Evolutionary conservation across 1,140 invertebrate genomes (phyloP), one percentile per base, ranked within the genome.

Genomic region (Anastrepha obliqua): DNA sequence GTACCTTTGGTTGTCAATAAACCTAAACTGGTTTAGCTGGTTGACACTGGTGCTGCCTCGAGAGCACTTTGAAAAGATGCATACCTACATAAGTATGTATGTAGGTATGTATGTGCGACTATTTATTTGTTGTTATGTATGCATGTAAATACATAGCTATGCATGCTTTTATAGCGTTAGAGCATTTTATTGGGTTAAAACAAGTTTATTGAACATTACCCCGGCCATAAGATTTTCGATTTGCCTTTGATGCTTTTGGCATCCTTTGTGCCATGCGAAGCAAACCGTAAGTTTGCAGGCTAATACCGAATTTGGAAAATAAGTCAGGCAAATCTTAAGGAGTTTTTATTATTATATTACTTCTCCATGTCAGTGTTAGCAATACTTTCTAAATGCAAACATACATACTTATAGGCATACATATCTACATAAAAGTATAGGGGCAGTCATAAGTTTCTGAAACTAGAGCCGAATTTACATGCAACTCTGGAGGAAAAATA

Each of bases 11-110:
- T 74, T 17, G 67, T 74, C 67, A 51, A 44, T 74, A 74, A 47
- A 74, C 67, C 67, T 74, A 74, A 74, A 74, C 67, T 47, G 42
- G 67, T 74, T 74, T 74, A 51, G 39, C 67, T 74, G 67, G 67
- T 74, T 74, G 67, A 74, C 67, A 74, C 67, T 55, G 51, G 51
- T 55, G 51, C 51, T 47, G 44, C 67, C 64, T 67, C 64, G 8
- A 67, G 64, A 47, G 42, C 67, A 1, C 13, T 70, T 62, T 13
- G 60, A 62, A 62, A 13, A 62, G 60, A 4, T 62, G 60, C 15
- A 17, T 62, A 47, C 8, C 11, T 17, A 62, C 8, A 62, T 62
- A 62, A 1, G 60, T 62, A 62, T 17, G 15, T 62, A 62, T 44
- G 60, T 62, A 62, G 0, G 15, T 62, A 62, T 44, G 67, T 47